These are phyloP conservation scores for Pelochelys cantorii DNA, from an alignment of 2,797 vertebrate genomes.

Conservation along the genomic window DNA sequence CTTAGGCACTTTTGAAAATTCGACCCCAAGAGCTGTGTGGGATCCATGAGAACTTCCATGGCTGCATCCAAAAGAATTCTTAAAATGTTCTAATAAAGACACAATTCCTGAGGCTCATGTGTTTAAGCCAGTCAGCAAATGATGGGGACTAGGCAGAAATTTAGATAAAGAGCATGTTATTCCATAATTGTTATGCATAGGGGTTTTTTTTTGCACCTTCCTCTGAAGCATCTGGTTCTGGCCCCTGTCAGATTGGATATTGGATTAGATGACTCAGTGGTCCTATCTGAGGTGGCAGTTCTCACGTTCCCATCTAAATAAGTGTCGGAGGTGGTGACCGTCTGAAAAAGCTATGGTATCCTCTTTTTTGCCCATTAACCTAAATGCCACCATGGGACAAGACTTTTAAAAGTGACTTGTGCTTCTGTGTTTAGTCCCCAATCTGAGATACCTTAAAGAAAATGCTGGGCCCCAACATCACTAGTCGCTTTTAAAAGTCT, in stretches of 20 bases:
- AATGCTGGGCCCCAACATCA: neutral
- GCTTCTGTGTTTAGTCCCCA: neutral
- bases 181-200: neutral
- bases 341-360: neutral
- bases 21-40: neutral
- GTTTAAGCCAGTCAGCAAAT: neutral
- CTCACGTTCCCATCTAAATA: neutral
- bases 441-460: neutral
- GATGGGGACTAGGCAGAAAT: accelerated
- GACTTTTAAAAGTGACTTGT: neutral
- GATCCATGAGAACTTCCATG: neutral
- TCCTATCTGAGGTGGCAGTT: neutral
- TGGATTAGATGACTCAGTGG: neutral
- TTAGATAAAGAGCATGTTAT: neutral
- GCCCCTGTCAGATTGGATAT: neutral
- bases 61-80: neutral
- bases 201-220: neutral
- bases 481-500: neutral
- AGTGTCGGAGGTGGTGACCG: neutral
- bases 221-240: neutral
- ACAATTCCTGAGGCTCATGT: neutral
- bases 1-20: neutral
- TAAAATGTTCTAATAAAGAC: neutral
- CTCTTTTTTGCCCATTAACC: neutral
- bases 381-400: neutral